Evolutionary conservation across 2,888 invertebrate genomes (phyloP), one percentile per base, ranked within the genome.

Genomic region (Lomographa bimaculata): DNA sequence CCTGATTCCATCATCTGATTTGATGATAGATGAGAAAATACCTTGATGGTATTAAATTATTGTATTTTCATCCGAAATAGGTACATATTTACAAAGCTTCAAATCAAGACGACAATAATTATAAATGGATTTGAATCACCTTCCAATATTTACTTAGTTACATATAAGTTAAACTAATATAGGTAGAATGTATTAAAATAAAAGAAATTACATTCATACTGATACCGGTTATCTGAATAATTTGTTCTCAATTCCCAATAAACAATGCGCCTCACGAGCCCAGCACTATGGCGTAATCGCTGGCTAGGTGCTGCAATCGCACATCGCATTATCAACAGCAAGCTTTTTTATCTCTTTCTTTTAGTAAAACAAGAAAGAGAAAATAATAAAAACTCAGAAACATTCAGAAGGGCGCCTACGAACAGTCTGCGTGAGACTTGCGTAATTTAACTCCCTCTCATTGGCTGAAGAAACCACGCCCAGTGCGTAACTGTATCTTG

Each of bases 401-500:
- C 58, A 63, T 52, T 30, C 37, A 50, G 38, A 57, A 55, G 58
- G 50, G 46, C 47, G 3, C n/a, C n/a, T n/a, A n/a, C n/a, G 3
- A 14, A 14, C 3, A 3, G 3, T 4, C 61, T 81, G 81, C 81
- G 82, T 81, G 64, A 53, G 54, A 74, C 72, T 82, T 89, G 87
- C 87, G 89, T 86, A 78, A 75, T 65, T 53, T 52, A 41, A 73
- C 60, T 50, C 51, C 48, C 36, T 59, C 64, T 61, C 68, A 89
- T 89, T 89, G 89, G 89, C 57, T 57, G 71, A 62, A 53, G 64
- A 78, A 65, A 67, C 84, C 79, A 70, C 89, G 89, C 89, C 89
- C 83, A 69, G 52, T 87, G 89, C 89, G 87, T 87, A 77, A 60
- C 66, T 64, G 63, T 77, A 82, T 83, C 79, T 79, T 83, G 76